Evolutionary conservation across 2,797 vertebrate species (phyloP).

Genomic region (Phalanger gymnotis): DNA sequence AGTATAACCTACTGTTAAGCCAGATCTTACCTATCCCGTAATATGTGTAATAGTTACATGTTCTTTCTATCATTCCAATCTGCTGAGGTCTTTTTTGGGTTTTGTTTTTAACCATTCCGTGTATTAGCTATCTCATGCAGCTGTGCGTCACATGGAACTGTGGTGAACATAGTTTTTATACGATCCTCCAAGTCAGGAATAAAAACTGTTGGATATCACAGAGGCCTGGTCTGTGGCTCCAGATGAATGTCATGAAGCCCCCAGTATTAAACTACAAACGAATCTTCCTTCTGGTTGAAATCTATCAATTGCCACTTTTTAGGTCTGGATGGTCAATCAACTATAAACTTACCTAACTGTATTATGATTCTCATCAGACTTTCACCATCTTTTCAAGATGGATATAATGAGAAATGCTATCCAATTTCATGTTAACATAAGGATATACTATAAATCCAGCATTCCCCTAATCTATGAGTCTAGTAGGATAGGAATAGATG

Average conservation of each 20-base stretch:
- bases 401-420: slow-evolving; percentile 16
- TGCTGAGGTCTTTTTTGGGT: neutral
- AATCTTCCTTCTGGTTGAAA: slow-evolving; percentile 20
- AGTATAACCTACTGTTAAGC: neutral
- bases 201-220: slow-evolving; percentile 42
- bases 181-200: slow-evolving; percentile 39
- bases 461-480: slow-evolving; percentile 36
- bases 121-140: neutral
- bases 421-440: slow-evolving; percentile 35
- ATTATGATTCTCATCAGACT: slow-evolving; percentile 35
- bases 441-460: neutral
- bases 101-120: neutral
- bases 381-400: slow-evolving; percentile 46
- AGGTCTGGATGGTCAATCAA: neutral
- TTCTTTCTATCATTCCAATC: neutral
- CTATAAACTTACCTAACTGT: slow-evolving; percentile 46
- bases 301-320: neutral
- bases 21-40: neutral
- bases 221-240: neutral
- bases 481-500: neutral
- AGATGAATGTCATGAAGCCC: neutral
- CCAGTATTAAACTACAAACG: neutral
- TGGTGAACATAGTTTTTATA: slow-evolving; percentile 39
- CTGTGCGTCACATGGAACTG: neutral
- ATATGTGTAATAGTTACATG: neutral